These are phyloP conservation scores for Lamellibrachia luymesi DNA, from an alignment of 1,140 invertebrate genomes.

Conservation along the genomic window DNA sequence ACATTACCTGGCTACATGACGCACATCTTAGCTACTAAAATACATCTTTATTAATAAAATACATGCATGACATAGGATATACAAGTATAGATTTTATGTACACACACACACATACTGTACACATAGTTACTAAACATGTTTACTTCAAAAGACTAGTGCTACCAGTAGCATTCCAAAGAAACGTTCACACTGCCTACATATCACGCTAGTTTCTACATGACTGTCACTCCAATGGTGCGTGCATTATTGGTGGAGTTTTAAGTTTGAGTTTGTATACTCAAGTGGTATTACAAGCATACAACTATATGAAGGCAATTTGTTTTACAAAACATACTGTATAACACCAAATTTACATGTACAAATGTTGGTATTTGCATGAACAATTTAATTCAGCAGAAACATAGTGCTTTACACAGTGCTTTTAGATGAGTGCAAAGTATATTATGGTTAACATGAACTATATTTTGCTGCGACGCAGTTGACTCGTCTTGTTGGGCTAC, in stretches of 20 bases:
- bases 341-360: background rate
- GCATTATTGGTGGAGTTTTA: background rate
- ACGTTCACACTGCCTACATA: too few relatives aligned
- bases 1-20: too few relatives aligned
- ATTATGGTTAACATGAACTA: background rate
- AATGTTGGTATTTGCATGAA: background rate
- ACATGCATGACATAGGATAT: background rate
- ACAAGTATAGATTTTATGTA: background rate
- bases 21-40: background rate
- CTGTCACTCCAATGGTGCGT: too few relatives aligned
- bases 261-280: background rate
- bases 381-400: too few relatives aligned
- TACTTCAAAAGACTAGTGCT: background rate
- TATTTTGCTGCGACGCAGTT: background rate
- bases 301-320: too few relatives aligned
- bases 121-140: background rate
- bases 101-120: background rate
- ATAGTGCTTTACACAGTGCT: too few relatives aligned
- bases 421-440: too few relatives aligned
- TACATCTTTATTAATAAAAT: slow-evolving; percentile 11
- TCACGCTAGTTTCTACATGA: background rate
- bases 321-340: too few relatives aligned
- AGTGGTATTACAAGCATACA: background rate
- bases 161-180: background rate
- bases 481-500: too few relatives aligned